Conservation (phyloP, 2,888 invertebrate species). For the Halocaridina rubra region DNA sequence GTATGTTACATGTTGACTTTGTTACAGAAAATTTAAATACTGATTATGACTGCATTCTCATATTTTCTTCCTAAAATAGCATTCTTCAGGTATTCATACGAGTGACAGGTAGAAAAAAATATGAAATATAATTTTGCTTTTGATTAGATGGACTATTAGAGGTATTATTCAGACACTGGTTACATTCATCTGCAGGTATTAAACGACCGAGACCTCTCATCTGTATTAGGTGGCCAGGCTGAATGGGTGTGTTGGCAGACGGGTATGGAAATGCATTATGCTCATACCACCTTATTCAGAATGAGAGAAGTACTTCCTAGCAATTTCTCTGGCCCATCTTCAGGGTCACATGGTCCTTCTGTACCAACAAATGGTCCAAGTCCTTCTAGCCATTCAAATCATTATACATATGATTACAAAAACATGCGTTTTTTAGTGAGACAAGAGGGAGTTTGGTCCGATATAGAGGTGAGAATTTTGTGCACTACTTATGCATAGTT, state of each 20-base stretch:
- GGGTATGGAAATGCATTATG: conserved; percentile 87
- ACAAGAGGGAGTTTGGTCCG: conserved; percentile 84
- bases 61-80: too few species aligned
- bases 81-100: too few species aligned
- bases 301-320: conserved; percentile 81
- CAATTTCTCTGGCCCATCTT: background rate
- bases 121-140: too few species aligned
- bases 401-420: conserved; percentile 61
- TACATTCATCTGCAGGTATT: too few species aligned
- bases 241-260: conserved; percentile 96
- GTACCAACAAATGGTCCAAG: conserved; percentile 4
- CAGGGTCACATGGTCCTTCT: conserved; percentile 6
- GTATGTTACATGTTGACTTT: too few species aligned
- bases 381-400: conserved; percentile 21
- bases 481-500: too few species aligned
- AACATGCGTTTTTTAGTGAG: conserved; percentile 70
- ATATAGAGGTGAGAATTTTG: conserved; percentile 45
- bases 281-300: conserved; percentile 82
- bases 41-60: too few species aligned
- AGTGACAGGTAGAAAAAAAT: too few species aligned
- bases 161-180: too few species aligned
- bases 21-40: too few species aligned
- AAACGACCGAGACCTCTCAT: conserved; percentile 70
- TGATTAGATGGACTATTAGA: too few species aligned
- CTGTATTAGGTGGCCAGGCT: conserved; percentile 77